Conservation (phyloP, 2,888 invertebrate species). For the Drosophila histrio region DNA sequence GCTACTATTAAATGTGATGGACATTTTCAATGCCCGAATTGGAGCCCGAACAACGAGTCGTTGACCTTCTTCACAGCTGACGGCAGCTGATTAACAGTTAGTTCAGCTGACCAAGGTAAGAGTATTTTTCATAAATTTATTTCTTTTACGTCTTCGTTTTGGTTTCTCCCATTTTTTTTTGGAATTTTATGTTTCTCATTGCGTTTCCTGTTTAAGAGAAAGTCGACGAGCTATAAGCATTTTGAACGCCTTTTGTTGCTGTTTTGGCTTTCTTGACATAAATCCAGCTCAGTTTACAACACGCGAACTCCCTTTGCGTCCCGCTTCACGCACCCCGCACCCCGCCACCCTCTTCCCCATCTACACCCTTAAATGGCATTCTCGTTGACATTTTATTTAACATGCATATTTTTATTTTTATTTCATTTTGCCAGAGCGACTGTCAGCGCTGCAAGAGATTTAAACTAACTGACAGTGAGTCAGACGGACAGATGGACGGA, state of each 20-base stretch:
- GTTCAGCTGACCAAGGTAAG: conserved; percentile 9
- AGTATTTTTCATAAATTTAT: conserved; percentile 2
- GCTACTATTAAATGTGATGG: conserved; percentile 1
- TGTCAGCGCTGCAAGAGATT: conserved; percentile 68
- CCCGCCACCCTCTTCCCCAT: not conserved
- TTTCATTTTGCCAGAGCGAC: conserved; percentile 64
- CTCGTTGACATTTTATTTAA: conserved; percentile 76
- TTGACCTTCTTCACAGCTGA: conserved; percentile 22
- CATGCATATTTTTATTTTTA: conserved; percentile 59
- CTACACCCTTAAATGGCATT: conserved; percentile 63
- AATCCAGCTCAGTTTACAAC: conserved; percentile 74
- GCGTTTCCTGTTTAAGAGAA: conserved; percentile 34
- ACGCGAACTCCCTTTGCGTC: conserved; percentile 16
- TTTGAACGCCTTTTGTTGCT: conserved; percentile 58
- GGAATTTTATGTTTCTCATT: conserved; percentile 27
- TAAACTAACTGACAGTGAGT: conserved; percentile 61
- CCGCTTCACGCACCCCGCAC: not conserved
- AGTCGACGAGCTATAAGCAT: conserved; percentile 37
- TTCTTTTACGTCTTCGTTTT: not conserved
- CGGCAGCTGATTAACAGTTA: conserved; percentile 28
- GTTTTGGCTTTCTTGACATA: conserved; percentile 73
- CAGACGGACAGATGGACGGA: conserved; percentile 8
- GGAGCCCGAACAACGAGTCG: conserved; percentile 1
- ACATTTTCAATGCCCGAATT: not conserved
- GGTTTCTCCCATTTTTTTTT: not conserved